phyloP scores from a whole-genome alignment of 2,888 invertebrate species.

The Thymelicus acteon region DNA sequence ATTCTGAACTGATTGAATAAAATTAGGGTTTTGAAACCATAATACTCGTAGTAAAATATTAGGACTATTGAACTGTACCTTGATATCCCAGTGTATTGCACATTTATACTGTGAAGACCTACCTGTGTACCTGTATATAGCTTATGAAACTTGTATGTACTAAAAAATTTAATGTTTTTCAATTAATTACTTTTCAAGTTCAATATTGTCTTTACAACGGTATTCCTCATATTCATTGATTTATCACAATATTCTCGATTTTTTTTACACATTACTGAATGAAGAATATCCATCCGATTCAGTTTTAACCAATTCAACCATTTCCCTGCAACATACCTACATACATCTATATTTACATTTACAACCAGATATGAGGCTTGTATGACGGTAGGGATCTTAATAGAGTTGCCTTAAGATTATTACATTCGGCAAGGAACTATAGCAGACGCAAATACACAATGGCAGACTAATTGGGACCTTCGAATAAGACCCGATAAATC shows the following conservation, averaged over 20 bases:
- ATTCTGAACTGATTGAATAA: neutral
- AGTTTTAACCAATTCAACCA: neutral
- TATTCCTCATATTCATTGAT: no score
- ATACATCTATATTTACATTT: slow-evolving; percentile 14
- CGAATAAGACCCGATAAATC: slow-evolving; percentile 34
- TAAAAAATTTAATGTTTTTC: no score
- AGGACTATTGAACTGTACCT: no score
- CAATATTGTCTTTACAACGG: no score
- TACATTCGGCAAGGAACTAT: slow-evolving; percentile 53
- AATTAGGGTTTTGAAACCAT: neutral
- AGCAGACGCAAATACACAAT: slow-evolving; percentile 52
- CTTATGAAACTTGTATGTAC: no score
- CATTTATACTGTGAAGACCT: no score
- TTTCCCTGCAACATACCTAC: slow-evolving; percentile 12
- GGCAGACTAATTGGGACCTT: slow-evolving; percentile 51
- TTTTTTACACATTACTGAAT: no score
- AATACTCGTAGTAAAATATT: no score
- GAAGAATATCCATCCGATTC: neutral
- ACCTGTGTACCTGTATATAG: no score
- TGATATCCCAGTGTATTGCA: no score
- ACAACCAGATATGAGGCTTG: slow-evolving; percentile 33
- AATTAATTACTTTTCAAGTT: no score
- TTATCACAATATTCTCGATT: no score
- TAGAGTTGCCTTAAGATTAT: slow-evolving; percentile 58
- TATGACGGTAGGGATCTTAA: slow-evolving; percentile 53